Percentiles rank a stretch among this genome's conserved stretches.
phyloP scores from a whole-genome alignment of 2,888 invertebrate genomes.

The Epinotia demarniana region DNA sequence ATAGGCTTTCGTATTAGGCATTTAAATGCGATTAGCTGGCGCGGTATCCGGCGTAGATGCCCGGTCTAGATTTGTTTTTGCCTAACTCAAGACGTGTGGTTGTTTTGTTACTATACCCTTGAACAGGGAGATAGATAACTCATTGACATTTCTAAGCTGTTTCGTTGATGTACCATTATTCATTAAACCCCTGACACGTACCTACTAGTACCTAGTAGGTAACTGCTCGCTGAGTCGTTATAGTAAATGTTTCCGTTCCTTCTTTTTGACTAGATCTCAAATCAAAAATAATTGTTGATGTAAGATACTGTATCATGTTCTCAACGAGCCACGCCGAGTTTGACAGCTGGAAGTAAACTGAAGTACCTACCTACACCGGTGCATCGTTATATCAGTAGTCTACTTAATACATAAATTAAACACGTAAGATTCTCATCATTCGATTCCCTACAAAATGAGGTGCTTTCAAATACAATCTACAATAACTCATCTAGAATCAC shows the following conservation, averaged over 20 bases:
- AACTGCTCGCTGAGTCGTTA: background rate
- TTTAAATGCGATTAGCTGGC: conserved; percentile 34
- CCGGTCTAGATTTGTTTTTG: conserved; percentile 34
- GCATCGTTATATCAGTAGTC: background rate
- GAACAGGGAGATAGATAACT: background rate
- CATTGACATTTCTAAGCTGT: background rate
- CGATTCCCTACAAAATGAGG: background rate
- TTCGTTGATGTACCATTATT: no score
- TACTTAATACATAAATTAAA: background rate
- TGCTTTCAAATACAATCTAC: background rate
- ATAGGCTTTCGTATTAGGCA: conserved; percentile 35
- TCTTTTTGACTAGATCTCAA: background rate
- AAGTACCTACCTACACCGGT: background rate
- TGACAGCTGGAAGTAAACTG: background rate
- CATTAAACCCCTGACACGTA: no score
- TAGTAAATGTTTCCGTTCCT: background rate
- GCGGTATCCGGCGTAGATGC: conserved; percentile 39
- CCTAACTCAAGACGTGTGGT: background rate
- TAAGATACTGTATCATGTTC: background rate
- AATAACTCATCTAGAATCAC: background rate
- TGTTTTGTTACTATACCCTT: background rate
- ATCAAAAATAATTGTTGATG: background rate
- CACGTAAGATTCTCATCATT: background rate
- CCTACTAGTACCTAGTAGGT: no score
- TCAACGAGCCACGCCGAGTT: background rate